These are phyloP conservation scores for Ammospiza caudacuta DNA, from an alignment of 2,113 vertebrate genomes.

Conservation along the genomic window DNA sequence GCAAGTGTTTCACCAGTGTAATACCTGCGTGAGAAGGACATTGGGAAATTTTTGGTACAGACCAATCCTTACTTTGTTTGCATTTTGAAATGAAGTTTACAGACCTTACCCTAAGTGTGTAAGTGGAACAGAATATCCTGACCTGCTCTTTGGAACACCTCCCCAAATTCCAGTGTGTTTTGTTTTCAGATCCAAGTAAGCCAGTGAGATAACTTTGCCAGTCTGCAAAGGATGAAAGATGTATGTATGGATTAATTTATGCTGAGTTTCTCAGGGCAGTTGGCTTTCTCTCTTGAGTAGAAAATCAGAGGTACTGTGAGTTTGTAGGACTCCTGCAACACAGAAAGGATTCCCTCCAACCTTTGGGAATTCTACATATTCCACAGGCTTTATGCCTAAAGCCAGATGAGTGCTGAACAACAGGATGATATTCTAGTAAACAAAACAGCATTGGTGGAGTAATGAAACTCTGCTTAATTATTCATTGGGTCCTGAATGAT, in stretches of 20 bases:
- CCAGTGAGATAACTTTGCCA: background rate
- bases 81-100: background rate
- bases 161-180: background rate
- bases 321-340: background rate
- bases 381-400: background rate
- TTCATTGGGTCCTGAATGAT: conserved; percentile 47
- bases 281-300: background rate
- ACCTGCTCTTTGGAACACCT: background rate
- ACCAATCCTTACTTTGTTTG: background rate
- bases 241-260: background rate
- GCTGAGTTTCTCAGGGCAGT: background rate
- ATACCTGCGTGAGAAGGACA: background rate
- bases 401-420: background rate
- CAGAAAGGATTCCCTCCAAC: background rate
- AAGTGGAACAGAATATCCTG: background rate
- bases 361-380: background rate
- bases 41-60: background rate
- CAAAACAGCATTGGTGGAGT: background rate
- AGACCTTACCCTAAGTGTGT: background rate
- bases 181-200: background rate
- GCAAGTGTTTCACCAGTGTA: background rate
- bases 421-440: background rate
- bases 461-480: conserved; percentile 47
- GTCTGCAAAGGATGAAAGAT: background rate
- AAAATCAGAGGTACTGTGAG: background rate